These are phyloP conservation scores for Drosophila nigromelanica DNA, from an alignment of 1,140 invertebrate genomes.

Conservation along the genomic window DNA sequence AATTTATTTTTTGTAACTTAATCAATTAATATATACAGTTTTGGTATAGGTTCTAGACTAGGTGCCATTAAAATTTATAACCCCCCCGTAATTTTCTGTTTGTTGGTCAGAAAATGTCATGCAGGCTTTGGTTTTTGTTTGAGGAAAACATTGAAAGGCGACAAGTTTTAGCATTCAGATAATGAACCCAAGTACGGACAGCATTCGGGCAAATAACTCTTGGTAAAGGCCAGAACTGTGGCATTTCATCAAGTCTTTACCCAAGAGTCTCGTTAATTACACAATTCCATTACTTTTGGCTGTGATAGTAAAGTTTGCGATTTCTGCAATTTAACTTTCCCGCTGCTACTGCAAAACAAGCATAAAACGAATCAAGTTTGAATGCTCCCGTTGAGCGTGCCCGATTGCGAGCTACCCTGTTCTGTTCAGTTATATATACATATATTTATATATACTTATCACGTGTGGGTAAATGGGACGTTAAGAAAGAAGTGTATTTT, in stretches of 20 bases:
- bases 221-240: conserved; percentile 8
- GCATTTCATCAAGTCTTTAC: conserved; percentile 61
- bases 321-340: conserved; percentile 75
- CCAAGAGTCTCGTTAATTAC: conserved; percentile 73
- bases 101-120: neutral
- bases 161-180: conserved; percentile 1
- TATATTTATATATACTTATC: too few relatives aligned
- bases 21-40: too few relatives aligned
- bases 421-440: too few relatives aligned
- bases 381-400: too few relatives aligned
- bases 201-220: conserved; percentile 8
- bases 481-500: too few relatives aligned
- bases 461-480: too few relatives aligned
- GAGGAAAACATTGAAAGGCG: conserved; percentile 5
- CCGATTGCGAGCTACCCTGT: too few relatives aligned
- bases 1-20: too few relatives aligned
- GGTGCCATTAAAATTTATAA: too few relatives aligned
- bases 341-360: conserved; percentile 47
- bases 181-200: neutral
- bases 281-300: conserved; percentile 74
- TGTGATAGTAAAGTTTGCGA: conserved; percentile 70
- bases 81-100: too few relatives aligned
- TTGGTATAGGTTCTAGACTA: too few relatives aligned
- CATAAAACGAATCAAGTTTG: neutral
- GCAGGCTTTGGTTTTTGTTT: neutral